These are phyloP conservation scores for Cetonia aurata DNA, from an alignment of 2,888 invertebrate genomes.

Conservation along the genomic window DNA sequence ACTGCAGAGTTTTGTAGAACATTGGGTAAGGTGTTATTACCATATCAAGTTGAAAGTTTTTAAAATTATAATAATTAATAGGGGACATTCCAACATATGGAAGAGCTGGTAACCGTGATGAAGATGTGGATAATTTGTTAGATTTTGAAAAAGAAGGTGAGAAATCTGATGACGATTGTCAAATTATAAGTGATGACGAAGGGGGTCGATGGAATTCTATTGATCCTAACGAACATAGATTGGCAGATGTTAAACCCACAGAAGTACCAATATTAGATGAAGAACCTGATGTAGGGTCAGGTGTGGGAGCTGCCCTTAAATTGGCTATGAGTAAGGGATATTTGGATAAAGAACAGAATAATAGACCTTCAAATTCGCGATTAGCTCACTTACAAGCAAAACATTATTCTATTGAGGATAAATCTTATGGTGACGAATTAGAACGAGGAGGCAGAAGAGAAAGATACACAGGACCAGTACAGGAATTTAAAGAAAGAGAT, in stretches of 20 bases:
- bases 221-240: slow-evolving; percentile 62
- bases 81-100: slow-evolving; percentile 96
- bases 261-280: slow-evolving; percentile 85
- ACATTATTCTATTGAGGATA: slow-evolving; percentile 85
- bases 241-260: slow-evolving; percentile 64
- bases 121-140: slow-evolving; percentile 72
- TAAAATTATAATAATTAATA: slow-evolving; percentile 41
- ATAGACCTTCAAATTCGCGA: slow-evolving; percentile 78
- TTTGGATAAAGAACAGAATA: slow-evolving; percentile 84
- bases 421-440: slow-evolving; percentile 80
- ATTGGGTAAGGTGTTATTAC: slow-evolving; percentile 65
- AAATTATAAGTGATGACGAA: slow-evolving; percentile 59
- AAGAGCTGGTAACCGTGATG: slow-evolving; percentile 89
- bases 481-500: slow-evolving; percentile 93
- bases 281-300: slow-evolving; percentile 92
- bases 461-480: slow-evolving; percentile 85
- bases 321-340: slow-evolving; percentile 95
- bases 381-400: slow-evolving; percentile 83
- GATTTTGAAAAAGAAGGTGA: slow-evolving; percentile 56
- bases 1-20: slow-evolving; percentile 98
- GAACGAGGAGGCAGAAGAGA: slow-evolving; percentile 77
- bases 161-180: slow-evolving; percentile 59
- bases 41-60: not conserved
- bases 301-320: slow-evolving; percentile 91
- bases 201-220: slow-evolving; percentile 71